phyloP scores from a whole-genome alignment of 1,140 invertebrate genomes.

The Palaemon carinicauda region DNA sequence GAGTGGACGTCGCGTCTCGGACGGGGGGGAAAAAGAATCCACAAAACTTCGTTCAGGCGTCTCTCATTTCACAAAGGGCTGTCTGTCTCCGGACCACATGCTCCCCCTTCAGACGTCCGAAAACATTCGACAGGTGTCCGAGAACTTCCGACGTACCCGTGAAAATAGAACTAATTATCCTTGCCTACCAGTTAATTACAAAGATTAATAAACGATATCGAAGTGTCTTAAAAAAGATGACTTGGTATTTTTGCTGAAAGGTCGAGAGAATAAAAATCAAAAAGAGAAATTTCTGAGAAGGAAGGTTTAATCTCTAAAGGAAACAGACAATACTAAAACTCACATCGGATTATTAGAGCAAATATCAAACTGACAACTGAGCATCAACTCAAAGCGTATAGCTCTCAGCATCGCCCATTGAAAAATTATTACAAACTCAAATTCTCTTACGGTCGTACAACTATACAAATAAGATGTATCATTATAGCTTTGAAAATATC shows the following conservation, averaged over 20 bases:
- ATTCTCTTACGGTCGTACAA: no score
- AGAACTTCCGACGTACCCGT: not conserved
- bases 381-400: no score
- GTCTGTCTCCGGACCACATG: not conserved
- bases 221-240: not conserved
- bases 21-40: not conserved
- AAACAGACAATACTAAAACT: not conserved
- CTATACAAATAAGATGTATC: no score
- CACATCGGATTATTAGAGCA: no score
- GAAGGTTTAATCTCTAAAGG: not conserved
- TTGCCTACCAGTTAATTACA: conserved; percentile 45
- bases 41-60: not conserved
- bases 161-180: conserved; percentile 41
- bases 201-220: conserved; percentile 48
- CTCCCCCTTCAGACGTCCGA: not conserved
- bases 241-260: not conserved
- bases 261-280: not conserved
- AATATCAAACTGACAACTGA: no score
- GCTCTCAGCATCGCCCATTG: no score
- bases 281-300: not conserved
- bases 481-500: no score
- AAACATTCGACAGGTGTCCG: not conserved
- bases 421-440: no score
- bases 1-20: not conserved
- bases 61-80: not conserved